Base-by-base conservation (phyloP, 2,888 invertebrate species). In the Sylvicola cinctus region DNA sequence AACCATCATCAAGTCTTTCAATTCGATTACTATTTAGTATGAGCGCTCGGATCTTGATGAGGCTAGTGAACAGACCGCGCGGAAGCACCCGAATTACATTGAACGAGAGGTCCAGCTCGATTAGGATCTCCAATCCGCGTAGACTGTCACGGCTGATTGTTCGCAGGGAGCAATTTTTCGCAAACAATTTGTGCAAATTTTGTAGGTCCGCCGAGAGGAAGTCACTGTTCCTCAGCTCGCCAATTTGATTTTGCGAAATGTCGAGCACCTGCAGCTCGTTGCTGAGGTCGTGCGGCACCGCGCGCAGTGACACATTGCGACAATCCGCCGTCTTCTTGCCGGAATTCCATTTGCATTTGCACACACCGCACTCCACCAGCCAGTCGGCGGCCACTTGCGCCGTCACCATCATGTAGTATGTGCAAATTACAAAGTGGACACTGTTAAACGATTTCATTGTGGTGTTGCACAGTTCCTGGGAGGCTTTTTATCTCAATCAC, bases 321-420 rank as follows among this genome's bases (percentile, higher is more conserved):
- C 90, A 90, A 44, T 83, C 78, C 2, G 84, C 87, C 16, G 74
- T 74, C 51, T 78, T 83, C 53, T 76, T 81, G 6, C 87, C 85
- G 39, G 74, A 74, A 17, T 72, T 72, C 87, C 88, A 88, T 41
- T 75, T 73, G 53, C 88, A 88, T 49, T 73, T 72, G 61, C 88
- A 88, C 26, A 41, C 41, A 36, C 50, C 45, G 41, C 58, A 58
- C 34, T 45, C 50, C 37, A 52, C 50, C 43, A 52, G 45, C 53
- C 54, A 57, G 36, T 58, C 54, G 7, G 49, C 20, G 5, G 20
- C 20, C 20, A 20, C 20, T 20, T 20, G 20, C 20, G 20, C 8
- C 20, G 20, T 8, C 20, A 20, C 20, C 8, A 20, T 20, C 20
- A 20, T 6, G 20, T 20, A 20, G 20, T 20, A 20, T 4, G 20